A percentile compares a stretch with the other conserved stretches of the same genome.
Conservation (phyloP, 2,888 invertebrate species). For the Tetragnatha montana region DNA sequence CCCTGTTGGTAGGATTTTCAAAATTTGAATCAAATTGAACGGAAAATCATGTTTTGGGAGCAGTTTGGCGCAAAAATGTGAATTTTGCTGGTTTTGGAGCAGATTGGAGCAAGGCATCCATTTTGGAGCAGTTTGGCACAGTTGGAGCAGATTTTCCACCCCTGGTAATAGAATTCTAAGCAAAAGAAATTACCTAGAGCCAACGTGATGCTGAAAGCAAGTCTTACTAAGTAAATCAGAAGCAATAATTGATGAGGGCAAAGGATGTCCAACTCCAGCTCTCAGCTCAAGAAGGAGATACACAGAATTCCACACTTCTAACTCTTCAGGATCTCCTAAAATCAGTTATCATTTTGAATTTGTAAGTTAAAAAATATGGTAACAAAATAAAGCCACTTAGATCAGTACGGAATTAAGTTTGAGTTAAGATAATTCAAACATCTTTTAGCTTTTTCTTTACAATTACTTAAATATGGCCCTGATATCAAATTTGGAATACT, state of each 20-base stretch:
- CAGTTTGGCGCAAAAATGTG: too few species aligned
- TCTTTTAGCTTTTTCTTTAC: too few species aligned
- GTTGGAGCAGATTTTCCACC: too few species aligned
- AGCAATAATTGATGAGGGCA: conserved; percentile 27
- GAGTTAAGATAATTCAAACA: not conserved
- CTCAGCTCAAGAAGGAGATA: conserved; percentile 43
- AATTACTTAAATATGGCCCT: too few species aligned
- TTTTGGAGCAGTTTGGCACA: too few species aligned
- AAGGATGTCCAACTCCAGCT: conserved; percentile 4
- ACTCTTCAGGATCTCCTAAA: not conserved
- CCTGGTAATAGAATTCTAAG: not conserved
- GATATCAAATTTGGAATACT: too few species aligned
- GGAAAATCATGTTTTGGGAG: too few species aligned
- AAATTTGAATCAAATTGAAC: too few species aligned
- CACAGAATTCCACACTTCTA: conserved; percentile 39
- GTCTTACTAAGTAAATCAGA: conserved; percentile 45
- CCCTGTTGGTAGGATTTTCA: too few species aligned
- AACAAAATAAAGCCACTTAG: not conserved
- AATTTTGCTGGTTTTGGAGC: too few species aligned
- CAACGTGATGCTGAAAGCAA: conserved; percentile 51
- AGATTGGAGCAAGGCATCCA: too few species aligned
- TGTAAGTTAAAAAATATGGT: not conserved
- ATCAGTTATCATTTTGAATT: not conserved
- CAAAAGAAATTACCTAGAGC: conserved; percentile 45
- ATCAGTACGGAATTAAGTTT: not conserved